Evolutionary conservation across 2,797 vertebrate species (phyloP).

Genomic region (Bucorvus abyssinicus): DNA sequence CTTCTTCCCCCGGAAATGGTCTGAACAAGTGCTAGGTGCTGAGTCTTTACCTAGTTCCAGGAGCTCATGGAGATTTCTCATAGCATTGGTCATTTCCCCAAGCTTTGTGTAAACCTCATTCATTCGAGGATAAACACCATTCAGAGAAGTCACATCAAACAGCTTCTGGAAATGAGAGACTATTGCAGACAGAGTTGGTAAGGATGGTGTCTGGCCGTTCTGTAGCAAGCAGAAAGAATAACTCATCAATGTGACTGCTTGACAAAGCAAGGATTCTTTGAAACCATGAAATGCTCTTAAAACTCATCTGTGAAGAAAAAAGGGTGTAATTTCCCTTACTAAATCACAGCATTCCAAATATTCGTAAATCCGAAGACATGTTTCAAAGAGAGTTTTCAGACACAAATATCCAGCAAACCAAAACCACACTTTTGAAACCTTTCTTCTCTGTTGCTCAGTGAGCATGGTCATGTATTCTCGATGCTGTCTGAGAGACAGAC

Average conservation of each 20-base stretch:
- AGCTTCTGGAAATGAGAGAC: conserved; percentile 90
- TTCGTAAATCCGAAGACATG: not conserved
- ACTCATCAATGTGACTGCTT: not conserved
- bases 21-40: not conserved
- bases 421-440: not conserved
- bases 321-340: not conserved
- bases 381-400: not conserved
- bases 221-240: conserved; percentile 45
- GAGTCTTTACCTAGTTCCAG: conserved; percentile 80
- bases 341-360: not conserved
- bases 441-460: not conserved
- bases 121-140: conserved; percentile 88
- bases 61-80: conserved; percentile 84
- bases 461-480: not conserved
- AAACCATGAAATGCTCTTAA: not conserved
- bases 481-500: not conserved
- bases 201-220: conserved; percentile 75
- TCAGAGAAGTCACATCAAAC: conserved; percentile 85
- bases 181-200: conserved; percentile 79
- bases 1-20: not conserved
- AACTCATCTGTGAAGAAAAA: not conserved
- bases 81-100: conserved; percentile 85
- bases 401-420: not conserved
- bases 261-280: not conserved
- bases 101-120: conserved; percentile 87